These are phyloP conservation scores for Dasysyrphus tricinctus DNA, from an alignment of 2,888 invertebrate species.

Conservation along the genomic window DNA sequence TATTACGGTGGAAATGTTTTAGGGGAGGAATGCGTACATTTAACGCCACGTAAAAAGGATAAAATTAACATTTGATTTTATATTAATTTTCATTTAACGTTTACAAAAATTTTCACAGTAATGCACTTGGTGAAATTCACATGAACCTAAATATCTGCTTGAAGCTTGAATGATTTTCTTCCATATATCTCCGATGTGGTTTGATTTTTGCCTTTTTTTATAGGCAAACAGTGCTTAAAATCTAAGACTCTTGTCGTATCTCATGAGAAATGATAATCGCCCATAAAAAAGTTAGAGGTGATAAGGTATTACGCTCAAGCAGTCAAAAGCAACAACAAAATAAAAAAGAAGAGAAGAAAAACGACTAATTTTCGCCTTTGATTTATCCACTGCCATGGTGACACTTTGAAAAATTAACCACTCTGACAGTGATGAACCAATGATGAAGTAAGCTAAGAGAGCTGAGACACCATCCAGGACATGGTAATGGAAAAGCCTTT, in stretches of 20 bases:
- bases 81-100: no score
- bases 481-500: slow-evolving; percentile 20
- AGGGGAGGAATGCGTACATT: no score
- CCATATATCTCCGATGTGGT: slow-evolving; percentile 27
- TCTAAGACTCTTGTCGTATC: neutral
- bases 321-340: neutral
- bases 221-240: neutral
- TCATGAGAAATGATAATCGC: slow-evolving; percentile 46
- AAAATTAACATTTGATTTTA: no score
- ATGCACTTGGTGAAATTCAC: slow-evolving; percentile 1
- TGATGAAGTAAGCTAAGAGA: slow-evolving; percentile 34
- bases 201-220: slow-evolving; percentile 53
- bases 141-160: neutral
- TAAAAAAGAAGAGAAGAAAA: neutral
- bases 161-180: slow-evolving; percentile 44
- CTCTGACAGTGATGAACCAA: slow-evolving; percentile 47
- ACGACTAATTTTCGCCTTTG: slow-evolving; percentile 42
- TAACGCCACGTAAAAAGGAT: no score
- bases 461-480: neutral
- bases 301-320: neutral
- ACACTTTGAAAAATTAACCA: slow-evolving; percentile 43
- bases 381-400: slow-evolving; percentile 46
- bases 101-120: no score
- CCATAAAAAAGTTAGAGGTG: slow-evolving; percentile 36
- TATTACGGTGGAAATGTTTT: no score